phyloP scores from a whole-genome alignment of 2,888 invertebrate genomes.

The Trichogramma dendrolimi region DNA sequence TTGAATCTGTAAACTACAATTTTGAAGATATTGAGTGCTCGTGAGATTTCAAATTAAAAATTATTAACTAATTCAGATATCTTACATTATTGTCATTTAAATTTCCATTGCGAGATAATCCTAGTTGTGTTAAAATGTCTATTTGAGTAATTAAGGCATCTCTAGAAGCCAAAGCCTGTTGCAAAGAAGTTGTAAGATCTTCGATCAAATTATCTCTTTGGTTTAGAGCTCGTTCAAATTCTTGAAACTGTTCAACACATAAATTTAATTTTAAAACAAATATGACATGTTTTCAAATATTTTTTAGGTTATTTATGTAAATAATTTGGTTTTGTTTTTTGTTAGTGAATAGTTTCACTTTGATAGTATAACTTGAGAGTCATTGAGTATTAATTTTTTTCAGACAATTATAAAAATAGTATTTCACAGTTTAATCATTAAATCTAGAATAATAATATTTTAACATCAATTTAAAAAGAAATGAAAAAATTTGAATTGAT shows the following conservation, averaged over 20 bases:
- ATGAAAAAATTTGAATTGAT: neutral
- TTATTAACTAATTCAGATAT: neutral
- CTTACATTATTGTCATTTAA: neutral
- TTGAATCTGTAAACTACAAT: too few species aligned
- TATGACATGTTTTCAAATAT: neutral
- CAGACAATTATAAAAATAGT: neutral
- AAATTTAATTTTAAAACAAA: neutral
- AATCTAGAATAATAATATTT: conserved; percentile 32
- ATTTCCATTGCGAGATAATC: conserved; percentile 48
- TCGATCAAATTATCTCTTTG: conserved; percentile 70
- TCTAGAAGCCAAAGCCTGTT: conserved; percentile 62
- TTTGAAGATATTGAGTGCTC: too few species aligned
- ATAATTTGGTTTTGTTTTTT: conserved; percentile 11
- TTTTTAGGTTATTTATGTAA: too few species aligned
- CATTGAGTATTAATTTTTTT: neutral
- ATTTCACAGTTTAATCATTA: conserved; percentile 13
- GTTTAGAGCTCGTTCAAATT: conserved; percentile 67
- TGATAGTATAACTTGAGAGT: neutral
- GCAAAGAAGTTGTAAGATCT: conserved; percentile 67
- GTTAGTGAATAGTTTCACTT: neutral
- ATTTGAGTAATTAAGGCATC: conserved; percentile 60
- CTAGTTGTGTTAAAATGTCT: conserved; percentile 61
- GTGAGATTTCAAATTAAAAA: neutral
- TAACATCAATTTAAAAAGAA: conserved; percentile 29
- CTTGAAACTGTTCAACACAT: conserved; percentile 58